A percentile compares a stretch with the other conserved stretches of the same genome.
These are phyloP conservation scores for Nothoprocta perdicaria DNA, from an alignment of 2,113 vertebrate genomes.

Conservation along the genomic window DNA sequence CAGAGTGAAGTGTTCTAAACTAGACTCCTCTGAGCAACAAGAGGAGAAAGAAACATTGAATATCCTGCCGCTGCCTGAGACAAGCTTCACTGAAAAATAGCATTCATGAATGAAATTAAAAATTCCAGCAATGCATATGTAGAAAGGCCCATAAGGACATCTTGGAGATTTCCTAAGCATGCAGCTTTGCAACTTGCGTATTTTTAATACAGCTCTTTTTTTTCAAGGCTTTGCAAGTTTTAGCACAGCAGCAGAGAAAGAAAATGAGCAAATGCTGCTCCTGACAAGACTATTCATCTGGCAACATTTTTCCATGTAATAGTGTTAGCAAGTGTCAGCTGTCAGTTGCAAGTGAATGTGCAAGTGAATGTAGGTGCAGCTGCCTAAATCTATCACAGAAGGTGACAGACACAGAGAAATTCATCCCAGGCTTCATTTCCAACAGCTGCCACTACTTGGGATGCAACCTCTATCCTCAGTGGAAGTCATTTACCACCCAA, in stretches of 20 bases:
- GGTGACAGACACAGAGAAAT: slow-evolving; percentile 46
- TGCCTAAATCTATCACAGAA: slow-evolving; percentile 28
- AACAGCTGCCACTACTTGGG: neutral
- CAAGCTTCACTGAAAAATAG: neutral
- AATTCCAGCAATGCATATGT: neutral
- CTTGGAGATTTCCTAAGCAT: neutral
- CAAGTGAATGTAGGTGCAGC: neutral
- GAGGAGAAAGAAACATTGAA: slow-evolving; percentile 15
- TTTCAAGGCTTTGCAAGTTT: slow-evolving; percentile 21
- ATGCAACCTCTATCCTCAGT: neutral
- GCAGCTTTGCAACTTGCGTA: slow-evolving; percentile 10
- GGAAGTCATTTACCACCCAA: neutral
- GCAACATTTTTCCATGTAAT: neutral
- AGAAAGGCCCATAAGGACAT: slow-evolving; percentile 21
- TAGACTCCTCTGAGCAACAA: neutral
- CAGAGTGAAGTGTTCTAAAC: neutral
- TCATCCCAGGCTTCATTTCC: neutral
- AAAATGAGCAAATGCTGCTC: slow-evolving; percentile 67
- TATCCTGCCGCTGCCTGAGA: neutral
- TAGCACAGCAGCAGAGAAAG: slow-evolving; percentile 10
- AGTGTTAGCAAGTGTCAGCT: slow-evolving; percentile 49
- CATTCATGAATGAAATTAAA: neutral
- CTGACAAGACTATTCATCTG: slow-evolving; percentile 53
- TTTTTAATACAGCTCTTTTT: neutral
- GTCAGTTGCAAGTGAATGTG: slow-evolving; percentile 41